Conservation (phyloP, 37 sponge, comb jelly and placozoan genomes). For the Chondrosia reniformis region DNA sequence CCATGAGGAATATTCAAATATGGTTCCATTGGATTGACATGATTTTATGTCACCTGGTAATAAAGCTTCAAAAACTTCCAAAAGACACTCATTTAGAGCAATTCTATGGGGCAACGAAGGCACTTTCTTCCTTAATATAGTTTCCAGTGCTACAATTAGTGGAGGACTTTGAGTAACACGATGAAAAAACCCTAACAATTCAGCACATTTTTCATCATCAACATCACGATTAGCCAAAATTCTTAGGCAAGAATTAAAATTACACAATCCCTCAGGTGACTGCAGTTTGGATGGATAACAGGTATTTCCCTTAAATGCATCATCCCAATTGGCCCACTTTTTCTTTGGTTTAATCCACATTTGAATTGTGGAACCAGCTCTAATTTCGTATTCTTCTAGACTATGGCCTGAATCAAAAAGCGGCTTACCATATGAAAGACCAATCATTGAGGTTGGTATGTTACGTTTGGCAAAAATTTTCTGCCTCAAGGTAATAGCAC, state of each 20-base stretch:
- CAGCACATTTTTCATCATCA: neutral
- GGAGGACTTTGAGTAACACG: neutral
- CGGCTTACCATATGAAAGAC: neutral
- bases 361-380: neutral
- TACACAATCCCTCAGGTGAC: neutral
- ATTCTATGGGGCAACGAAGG: neutral
- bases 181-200: neutral
- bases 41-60: neutral
- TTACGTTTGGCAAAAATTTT: neutral
- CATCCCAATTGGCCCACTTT: neutral
- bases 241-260: neutral
- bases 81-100: neutral
- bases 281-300: neutral
- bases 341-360: neutral
- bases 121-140: neutral
- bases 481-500: neutral
- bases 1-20: neutral
- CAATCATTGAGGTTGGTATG: neutral
- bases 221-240: neutral
- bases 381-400: neutral
- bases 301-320: neutral
- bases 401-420: neutral
- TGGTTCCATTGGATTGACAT: neutral
- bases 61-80: neutral
- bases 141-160: neutral